phyloP scores from a whole-genome alignment of 2,888 invertebrate species.

The Morpho helenor region DNA sequence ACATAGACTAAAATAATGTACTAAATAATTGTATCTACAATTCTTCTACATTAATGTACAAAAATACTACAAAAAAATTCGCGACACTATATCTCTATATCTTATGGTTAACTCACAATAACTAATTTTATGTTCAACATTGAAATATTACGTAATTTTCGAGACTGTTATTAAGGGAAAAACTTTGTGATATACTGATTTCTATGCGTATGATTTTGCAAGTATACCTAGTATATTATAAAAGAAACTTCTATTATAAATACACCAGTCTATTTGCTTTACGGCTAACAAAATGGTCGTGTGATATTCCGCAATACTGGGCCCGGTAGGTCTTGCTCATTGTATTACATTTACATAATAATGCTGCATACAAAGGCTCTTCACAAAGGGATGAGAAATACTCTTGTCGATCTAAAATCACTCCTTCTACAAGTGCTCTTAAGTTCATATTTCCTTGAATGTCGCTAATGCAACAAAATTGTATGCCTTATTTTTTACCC shows the following conservation, averaged over 20 bases:
- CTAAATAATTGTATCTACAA: too few species aligned
- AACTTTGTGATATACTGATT: too few species aligned
- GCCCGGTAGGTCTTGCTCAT: slow-evolving; percentile 55
- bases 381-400: slow-evolving; percentile 49
- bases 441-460: slow-evolving; percentile 40
- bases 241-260: neutral
- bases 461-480: slow-evolving; percentile 44
- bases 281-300: slow-evolving; percentile 52
- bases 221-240: too few species aligned
- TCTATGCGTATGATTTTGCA: too few species aligned
- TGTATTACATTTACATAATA: slow-evolving; percentile 72
- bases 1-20: too few species aligned
- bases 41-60: too few species aligned
- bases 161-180: too few species aligned
- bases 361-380: slow-evolving; percentile 63
- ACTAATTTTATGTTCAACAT: too few species aligned
- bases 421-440: slow-evolving; percentile 41
- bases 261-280: slow-evolving; percentile 26
- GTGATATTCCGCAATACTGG: slow-evolving; percentile 52
- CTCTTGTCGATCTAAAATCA: slow-evolving; percentile 49
- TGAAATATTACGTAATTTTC: too few species aligned
- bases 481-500: slow-evolving; percentile 25
- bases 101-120: too few species aligned
- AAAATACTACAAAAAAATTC: too few species aligned
- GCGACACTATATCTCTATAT: too few species aligned